Evolutionary conservation across 2,113 vertebrate species (phyloP), one percentile per base, ranked within the genome.

Genomic region (Ia io): DNA sequence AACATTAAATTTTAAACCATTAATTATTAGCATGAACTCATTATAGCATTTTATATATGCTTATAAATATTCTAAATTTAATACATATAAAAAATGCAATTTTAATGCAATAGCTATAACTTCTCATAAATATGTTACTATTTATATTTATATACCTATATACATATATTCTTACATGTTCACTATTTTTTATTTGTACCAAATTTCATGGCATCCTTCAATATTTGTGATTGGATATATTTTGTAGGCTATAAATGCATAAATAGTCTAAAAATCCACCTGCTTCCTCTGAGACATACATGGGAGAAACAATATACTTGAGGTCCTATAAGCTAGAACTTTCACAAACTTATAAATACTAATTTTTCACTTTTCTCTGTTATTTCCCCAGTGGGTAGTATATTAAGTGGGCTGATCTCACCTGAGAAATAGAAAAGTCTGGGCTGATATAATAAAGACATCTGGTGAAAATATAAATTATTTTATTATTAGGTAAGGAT

Each of bases 381-480:
- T 84, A 94, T 92, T 94, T 96, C 65, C n/a, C 56, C n/a, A 73
- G 16, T 49, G 84, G 56, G 18, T 63, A 59, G 23, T 37, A 14
- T 83, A 44, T 78, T 25, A 93, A 95, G 87, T 76, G 12, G 17
- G 2, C 59, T 94, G 51, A 87, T 86, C 6, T 63, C 23, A 59
- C 28, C 44, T 47, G 56, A 88, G n/a, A 74, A 96, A 89, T 17
- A 80, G 25, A 88, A 78, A 79, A 89, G 12, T 92, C 16, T 86
- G 14, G 1, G 59, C 14, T 86, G 59, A 92, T 74, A 53, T 25
- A 94, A 91, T 92, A 94, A 95, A 74, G n/a, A 86, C 28, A 88
- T 47, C 22, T 86, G 37, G 10, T 13, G 23, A 94, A 96, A 94
- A 94, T 73, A 95, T 49, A 89, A 86, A 51, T 74, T 70, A 95